A percentile compares a stretch with the other conserved stretches of the same genome.
Evolutionary conservation across 2,113 vertebrate species (phyloP).

Genomic region (Bagarius yarrelli): DNA sequence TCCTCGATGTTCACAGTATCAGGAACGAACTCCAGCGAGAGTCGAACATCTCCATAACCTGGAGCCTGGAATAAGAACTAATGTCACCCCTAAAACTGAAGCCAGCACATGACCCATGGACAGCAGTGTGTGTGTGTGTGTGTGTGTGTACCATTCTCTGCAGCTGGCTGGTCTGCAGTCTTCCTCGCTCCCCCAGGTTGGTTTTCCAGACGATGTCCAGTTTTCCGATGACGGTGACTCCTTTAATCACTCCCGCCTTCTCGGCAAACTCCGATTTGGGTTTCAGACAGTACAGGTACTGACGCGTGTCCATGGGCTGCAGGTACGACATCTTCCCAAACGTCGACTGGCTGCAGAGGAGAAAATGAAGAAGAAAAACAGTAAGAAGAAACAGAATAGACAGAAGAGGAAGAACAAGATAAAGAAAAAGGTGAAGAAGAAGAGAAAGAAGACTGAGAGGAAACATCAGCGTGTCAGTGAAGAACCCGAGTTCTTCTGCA

Average conservation of each 20-base stretch:
- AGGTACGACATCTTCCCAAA: slow-evolving; percentile 95
- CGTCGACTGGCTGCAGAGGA: slow-evolving; percentile 79
- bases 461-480: background rate
- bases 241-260: slow-evolving; percentile 96
- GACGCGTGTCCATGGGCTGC: slow-evolving; percentile 95
- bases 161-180: slow-evolving; percentile 95
- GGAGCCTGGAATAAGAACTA: slow-evolving; percentile 78
- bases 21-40: slow-evolving; percentile 93
- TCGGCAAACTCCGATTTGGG: slow-evolving; percentile 96
- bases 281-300: slow-evolving; percentile 95
- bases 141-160: slow-evolving; percentile 86
- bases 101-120: no score
- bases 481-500: no score
- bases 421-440: background rate
- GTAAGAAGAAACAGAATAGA: background rate
- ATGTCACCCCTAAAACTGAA: background rate
- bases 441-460: background rate
- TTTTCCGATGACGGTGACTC: slow-evolving; percentile 96
- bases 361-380: background rate
- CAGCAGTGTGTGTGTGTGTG: background rate
- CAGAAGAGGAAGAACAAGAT: background rate
- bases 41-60: slow-evolving; percentile 92
- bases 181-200: slow-evolving; percentile 92
- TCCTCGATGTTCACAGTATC: slow-evolving; percentile 95
- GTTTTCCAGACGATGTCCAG: slow-evolving; percentile 99